Conservation (phyloP, 2,888 invertebrate species). For the Tinea pellionella region DNA sequence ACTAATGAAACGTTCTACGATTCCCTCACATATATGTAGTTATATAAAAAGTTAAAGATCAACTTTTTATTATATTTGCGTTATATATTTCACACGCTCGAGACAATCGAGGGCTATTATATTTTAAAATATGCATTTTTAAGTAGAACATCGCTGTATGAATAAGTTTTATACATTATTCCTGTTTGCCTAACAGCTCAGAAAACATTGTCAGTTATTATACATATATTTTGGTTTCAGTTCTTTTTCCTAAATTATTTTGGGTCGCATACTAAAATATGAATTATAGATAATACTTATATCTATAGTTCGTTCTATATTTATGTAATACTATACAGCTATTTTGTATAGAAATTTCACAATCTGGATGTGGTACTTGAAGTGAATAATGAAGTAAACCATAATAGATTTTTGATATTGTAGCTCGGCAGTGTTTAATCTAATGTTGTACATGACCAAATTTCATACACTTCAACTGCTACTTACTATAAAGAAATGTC, state of each 20-base stretch:
- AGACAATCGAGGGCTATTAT: constrained; percentile 18
- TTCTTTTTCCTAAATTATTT: not conserved
- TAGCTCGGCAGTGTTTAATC: too few species aligned
- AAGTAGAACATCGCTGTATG: constrained; percentile 38
- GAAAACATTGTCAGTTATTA: not conserved
- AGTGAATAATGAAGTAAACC: too few species aligned
- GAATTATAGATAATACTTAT: too few species aligned
- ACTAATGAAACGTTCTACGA: not conserved
- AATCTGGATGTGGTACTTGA: too few species aligned
- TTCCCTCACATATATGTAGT: not conserved
- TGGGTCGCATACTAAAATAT: not conserved
- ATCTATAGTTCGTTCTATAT: too few species aligned
- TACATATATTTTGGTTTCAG: not conserved
- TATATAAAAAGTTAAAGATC: constrained; percentile 10
- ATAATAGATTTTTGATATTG: too few species aligned
- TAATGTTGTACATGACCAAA: too few species aligned
- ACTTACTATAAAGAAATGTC: too few species aligned
- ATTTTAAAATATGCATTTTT: constrained; percentile 32
- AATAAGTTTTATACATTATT: constrained; percentile 27
- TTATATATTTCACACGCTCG: constrained; percentile 13
- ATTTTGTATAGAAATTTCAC: too few species aligned
- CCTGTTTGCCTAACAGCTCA: not conserved
- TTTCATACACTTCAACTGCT: too few species aligned
- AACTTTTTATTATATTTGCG: constrained; percentile 12
- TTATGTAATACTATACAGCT: too few species aligned